phyloP scores from a whole-genome alignment of 2,113 vertebrate genomes.

The Motacilla tschutschensis region DNA sequence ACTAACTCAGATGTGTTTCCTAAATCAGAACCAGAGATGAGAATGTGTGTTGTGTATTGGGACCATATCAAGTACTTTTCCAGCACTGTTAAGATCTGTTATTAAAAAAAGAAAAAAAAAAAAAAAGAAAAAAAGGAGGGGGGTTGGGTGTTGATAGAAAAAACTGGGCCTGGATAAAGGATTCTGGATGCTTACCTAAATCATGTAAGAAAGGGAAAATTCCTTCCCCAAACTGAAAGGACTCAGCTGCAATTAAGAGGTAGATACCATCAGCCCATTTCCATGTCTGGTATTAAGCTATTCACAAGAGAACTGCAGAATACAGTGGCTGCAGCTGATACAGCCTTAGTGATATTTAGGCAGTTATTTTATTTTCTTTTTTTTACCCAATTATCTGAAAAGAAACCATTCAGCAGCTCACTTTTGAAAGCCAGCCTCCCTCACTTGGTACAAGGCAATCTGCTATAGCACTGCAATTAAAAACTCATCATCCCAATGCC shows the following conservation, averaged over 20 bases:
- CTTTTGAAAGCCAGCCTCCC: slow-evolving; percentile 22
- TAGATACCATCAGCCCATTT: slow-evolving; percentile 38
- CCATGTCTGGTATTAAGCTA: neutral
- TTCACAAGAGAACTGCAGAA: neutral
- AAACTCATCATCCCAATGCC: neutral
- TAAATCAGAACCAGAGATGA: slow-evolving; percentile 21
- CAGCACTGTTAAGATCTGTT: neutral
- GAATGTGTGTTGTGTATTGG: neutral
- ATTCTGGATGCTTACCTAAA: neutral
- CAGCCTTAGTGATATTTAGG: neutral
- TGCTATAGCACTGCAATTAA: neutral
- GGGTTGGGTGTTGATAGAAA: neutral
- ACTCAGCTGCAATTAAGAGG: neutral
- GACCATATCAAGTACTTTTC: slow-evolving; percentile 5
- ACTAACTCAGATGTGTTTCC: neutral
- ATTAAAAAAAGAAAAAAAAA: neutral
- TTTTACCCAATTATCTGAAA: slow-evolving; percentile 3
- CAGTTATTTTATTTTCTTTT: neutral
- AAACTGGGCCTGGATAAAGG: neutral
- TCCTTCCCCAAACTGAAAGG: slow-evolving; percentile 7
- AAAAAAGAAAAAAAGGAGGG: neutral
- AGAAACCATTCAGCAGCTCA: slow-evolving; percentile 22
- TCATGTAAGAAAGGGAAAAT: neutral
- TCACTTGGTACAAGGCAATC: neutral
- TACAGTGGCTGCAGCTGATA: neutral